Evolutionary conservation across 2,888 invertebrate species (phyloP).

Genomic region (Clivina fossor): DNA sequence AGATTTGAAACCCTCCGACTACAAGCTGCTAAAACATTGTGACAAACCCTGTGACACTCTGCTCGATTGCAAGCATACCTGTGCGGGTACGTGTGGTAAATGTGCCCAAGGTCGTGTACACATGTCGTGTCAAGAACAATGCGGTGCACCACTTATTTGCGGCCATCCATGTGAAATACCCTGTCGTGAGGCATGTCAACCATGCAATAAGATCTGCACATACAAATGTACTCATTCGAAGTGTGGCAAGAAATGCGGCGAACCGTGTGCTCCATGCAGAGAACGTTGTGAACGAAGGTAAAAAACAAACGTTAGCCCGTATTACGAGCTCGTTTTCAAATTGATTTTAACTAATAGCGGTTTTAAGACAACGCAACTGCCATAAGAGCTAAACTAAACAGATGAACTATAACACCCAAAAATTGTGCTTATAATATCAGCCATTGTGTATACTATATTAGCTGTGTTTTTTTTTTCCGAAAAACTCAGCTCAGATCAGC

Average conservation of each 20-base stretch:
- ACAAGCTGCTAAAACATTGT: constrained; percentile 51
- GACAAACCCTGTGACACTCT: constrained; percentile 51
- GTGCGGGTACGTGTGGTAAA: constrained; percentile 58
- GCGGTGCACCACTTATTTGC: constrained; percentile 62
- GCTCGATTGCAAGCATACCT: constrained; percentile 57
- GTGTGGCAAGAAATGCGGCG: constrained; percentile 54
- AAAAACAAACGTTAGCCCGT: too few relatives aligned
- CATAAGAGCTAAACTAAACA: too few relatives aligned
- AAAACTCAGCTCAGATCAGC: too few relatives aligned
- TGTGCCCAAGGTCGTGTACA: constrained; percentile 66
- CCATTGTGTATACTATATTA: too few relatives aligned
- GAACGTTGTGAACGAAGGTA: constrained; percentile 44
- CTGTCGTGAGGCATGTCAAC: constrained; percentile 60
- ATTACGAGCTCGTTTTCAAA: too few relatives aligned
- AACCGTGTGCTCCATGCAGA: constrained; percentile 50
- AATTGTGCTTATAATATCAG: too few relatives aligned
- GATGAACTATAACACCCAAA: too few relatives aligned
- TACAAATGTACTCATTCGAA: constrained; percentile 58
- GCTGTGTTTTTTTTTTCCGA: too few relatives aligned
- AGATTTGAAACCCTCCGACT: constrained; percentile 31
- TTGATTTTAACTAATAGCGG: too few relatives aligned
- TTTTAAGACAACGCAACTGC: too few relatives aligned
- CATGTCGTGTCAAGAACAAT: constrained; percentile 57
- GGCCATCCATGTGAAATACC: constrained; percentile 63
- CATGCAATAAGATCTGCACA: constrained; percentile 57